A percentile compares a stretch with the other conserved stretches of the same genome.
phyloP scores from a whole-genome alignment of 2,797 vertebrate species.

The Gymnoscopelus braueri region DNA sequence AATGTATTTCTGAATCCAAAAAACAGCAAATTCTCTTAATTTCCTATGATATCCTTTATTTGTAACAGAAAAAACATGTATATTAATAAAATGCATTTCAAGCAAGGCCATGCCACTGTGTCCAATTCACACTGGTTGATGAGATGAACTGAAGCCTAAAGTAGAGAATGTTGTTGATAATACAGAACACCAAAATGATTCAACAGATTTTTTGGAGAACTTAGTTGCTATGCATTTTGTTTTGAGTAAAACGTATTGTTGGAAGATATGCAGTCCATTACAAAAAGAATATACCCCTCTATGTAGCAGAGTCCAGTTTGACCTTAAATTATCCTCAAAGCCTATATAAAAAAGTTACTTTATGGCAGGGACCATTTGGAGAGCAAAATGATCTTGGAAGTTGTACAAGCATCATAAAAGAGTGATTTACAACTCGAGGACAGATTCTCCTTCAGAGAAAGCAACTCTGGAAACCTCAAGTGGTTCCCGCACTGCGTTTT shows the following conservation, averaged over 20 bases:
- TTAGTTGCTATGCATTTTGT: background rate
- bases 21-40: slow-evolving; percentile 64
- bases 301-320: slow-evolving; percentile 6
- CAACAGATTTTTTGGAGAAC: no score
- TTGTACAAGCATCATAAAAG: slow-evolving; percentile 52
- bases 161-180: background rate
- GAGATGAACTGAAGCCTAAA: background rate
- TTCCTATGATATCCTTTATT: slow-evolving; percentile 78
- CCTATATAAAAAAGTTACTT: slow-evolving; percentile 33
- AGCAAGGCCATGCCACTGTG: slow-evolving; percentile 65
- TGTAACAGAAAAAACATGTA: slow-evolving; percentile 80
- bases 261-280: slow-evolving; percentile 17
- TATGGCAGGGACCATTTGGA: slow-evolving; percentile 34
- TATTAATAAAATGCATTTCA: slow-evolving; percentile 81
- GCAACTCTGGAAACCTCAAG: slow-evolving; percentile 47
- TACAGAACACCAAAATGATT: background rate
- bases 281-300: slow-evolving; percentile 8
- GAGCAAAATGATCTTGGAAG: slow-evolving; percentile 47
- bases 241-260: background rate
- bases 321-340: slow-evolving; percentile 27
- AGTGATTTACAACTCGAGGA: slow-evolving; percentile 67
- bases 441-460: slow-evolving; percentile 55
- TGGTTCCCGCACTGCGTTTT: slow-evolving; percentile 52
- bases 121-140: slow-evolving; percentile 42
- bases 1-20: slow-evolving; percentile 73